Evolutionary conservation across 2,113 vertebrate genomes (phyloP).

Genomic region (Tenebrosternarchus preto): DNA sequence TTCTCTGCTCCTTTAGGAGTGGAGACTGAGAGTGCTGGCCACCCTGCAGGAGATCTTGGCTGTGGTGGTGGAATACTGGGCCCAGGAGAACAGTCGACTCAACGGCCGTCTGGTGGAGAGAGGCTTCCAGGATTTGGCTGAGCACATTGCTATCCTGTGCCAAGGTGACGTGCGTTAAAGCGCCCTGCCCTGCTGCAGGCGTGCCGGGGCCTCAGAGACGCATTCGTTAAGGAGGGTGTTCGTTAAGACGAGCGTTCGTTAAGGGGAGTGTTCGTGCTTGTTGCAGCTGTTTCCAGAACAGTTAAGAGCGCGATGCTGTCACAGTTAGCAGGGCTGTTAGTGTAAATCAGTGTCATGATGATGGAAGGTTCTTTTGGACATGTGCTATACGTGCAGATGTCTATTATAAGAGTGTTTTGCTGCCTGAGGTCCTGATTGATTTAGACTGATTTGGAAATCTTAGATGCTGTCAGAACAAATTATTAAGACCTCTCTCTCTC

Average conservation of each 20-base stretch:
- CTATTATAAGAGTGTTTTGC: background rate
- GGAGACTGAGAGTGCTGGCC: constrained; percentile 60
- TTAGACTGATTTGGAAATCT: no score
- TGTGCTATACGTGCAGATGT: background rate
- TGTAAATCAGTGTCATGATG: no score
- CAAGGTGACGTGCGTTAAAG: constrained; percentile 71
- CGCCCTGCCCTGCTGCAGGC: background rate
- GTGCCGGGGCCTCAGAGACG: background rate
- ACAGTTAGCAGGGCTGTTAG: background rate
- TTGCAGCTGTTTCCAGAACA: background rate
- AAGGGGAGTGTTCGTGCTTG: no score
- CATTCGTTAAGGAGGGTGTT: no score
- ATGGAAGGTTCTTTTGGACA: background rate
- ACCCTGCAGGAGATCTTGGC: constrained; percentile 82
- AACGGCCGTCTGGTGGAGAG: constrained; percentile 80
- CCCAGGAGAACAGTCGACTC: constrained; percentile 79
- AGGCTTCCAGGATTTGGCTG: constrained; percentile 80
- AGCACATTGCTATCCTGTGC: constrained; percentile 81
- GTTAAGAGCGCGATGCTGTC: background rate
- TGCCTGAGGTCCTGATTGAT: background rate
- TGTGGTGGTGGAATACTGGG: constrained; percentile 88
- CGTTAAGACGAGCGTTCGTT: no score
- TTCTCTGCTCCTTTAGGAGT: constrained; percentile 24
- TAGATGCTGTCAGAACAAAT: background rate
- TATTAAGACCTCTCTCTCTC: constrained; percentile 1